Base-by-base conservation (phyloP, 2,113 vertebrate species). In the Microtus richardsoni region DNA sequence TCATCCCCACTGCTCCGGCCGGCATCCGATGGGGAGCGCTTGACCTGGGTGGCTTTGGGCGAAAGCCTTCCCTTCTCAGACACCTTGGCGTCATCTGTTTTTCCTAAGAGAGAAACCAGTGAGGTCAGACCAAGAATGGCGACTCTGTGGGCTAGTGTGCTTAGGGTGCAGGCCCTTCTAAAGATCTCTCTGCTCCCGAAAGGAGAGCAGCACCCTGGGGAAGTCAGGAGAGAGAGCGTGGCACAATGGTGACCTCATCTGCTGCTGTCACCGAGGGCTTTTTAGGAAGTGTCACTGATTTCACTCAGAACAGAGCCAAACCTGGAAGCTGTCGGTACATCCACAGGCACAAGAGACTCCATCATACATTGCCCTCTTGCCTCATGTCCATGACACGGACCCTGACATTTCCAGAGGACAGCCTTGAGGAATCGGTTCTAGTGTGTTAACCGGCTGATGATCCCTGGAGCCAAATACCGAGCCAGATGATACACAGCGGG, bases 81-180 rank as follows among this genome's bases (percentile, higher is more conserved):
- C 89, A 99, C 99, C 98, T 99, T 99, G 82, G 99, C 99, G 86
- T 99, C 99, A 33, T 99, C 99, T 2, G 99, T 99, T 98, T 99
- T 99, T 97, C 99, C 99, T 99, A 93, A 52, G 86, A 62, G 39
- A 95, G 83, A 96, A 84, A 96, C 70, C 78, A 92, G 70, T 6
- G 39, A 91, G 30, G 82, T 97, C 80, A 97, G 68, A 88, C 36
- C 60, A 41, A 52, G 79, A 70, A 70, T 33, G 17, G 41, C 52
- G n/a, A 44, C 8, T 58, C 33, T n/a, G 11, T 39, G 28, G 44
- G 54, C 44, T 41, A 13, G 6, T 6, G 58, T 44, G 86, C 60
- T 68, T 68, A 87, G 74, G 41, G 85, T 44, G 30, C 2, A 60
- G 66, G 79, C 79, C 73, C 73, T 62, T 88, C 21, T 60, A 30